A percentile compares a stretch with the other conserved stretches of the same genome.
These are phyloP conservation scores for Mionectes olivaceus DNA, from an alignment of 2,797 vertebrate genomes.

Conservation along the genomic window DNA sequence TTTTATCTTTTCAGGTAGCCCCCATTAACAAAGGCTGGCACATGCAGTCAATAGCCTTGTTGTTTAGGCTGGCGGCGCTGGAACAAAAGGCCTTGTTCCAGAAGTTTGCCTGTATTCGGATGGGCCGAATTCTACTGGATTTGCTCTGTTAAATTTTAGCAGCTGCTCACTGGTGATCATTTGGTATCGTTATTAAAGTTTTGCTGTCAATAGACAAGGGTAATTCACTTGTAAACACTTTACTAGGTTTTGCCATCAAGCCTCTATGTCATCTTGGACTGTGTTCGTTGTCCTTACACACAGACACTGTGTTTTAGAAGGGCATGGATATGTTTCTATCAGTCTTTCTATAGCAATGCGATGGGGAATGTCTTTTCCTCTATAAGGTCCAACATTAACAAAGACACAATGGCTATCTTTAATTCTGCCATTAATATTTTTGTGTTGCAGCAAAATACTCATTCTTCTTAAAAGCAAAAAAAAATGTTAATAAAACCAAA, in stretches of 20 bases:
- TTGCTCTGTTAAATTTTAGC: slow-evolving; percentile 21
- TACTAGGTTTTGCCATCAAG: background rate
- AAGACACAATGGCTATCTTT: background rate
- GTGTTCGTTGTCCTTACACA: background rate
- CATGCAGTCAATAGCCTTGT: slow-evolving; percentile 49
- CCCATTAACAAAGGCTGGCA: slow-evolving; percentile 46
- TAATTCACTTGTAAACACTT: background rate
- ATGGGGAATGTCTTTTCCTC: background rate
- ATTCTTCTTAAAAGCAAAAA: background rate
- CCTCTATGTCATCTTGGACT: background rate
- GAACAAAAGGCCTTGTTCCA: slow-evolving; percentile 63
- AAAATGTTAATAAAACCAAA: background rate
- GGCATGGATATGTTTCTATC: background rate
- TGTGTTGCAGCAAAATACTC: background rate
- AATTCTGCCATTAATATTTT: background rate
- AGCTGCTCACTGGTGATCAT: background rate
- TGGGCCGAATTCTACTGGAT: slow-evolving; percentile 42
- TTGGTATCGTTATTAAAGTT: background rate
- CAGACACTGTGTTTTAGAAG: background rate
- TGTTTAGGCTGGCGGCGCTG: slow-evolving; percentile 33
- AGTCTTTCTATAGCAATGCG: background rate
- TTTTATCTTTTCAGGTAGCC: slow-evolving; percentile 58
- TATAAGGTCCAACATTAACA: background rate
- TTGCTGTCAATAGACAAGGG: background rate
- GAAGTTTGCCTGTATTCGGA: slow-evolving; percentile 39